Evolutionary conservation across 2,888 invertebrate genomes (phyloP).

Genomic region (Galeruca laticollis): DNA sequence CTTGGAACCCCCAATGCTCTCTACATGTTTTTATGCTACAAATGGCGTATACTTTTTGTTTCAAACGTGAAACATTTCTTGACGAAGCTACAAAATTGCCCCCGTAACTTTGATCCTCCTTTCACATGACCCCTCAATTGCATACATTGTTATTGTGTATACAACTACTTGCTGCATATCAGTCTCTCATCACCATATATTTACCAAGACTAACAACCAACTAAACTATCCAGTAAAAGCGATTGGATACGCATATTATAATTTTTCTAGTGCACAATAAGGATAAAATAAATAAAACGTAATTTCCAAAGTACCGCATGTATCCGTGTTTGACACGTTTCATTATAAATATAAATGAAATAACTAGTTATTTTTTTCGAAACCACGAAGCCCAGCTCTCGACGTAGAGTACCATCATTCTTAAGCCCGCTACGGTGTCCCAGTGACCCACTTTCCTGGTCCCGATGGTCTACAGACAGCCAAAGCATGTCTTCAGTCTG

Average conservation of each 20-base stretch:
- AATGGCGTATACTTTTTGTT: too few relatives aligned
- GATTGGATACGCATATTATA: background rate
- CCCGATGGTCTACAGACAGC: conserved; percentile 66
- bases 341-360: conserved; percentile 1
- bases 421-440: conserved; percentile 65
- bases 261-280: background rate
- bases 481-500: conserved; percentile 54
- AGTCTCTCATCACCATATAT: too few relatives aligned
- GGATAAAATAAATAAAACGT: background rate
- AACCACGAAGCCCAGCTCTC: conserved; percentile 26
- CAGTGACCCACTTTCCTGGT: conserved; percentile 66
- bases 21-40: too few relatives aligned
- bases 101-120: too few relatives aligned
- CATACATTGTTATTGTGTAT: too few relatives aligned
- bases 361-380: conserved; percentile 14
- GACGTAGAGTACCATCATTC: conserved; percentile 43
- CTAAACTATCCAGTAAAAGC: too few relatives aligned
- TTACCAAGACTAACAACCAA: too few relatives aligned
- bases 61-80: too few relatives aligned
- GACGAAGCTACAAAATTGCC: too few relatives aligned
- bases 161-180: too few relatives aligned
- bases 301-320: background rate
- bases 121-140: too few relatives aligned
- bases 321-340: background rate
- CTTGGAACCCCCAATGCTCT: too few relatives aligned